Percentiles rank a stretch among this genome's conserved stretches.
Conservation (phyloP, 2,113 vertebrate species). For the Carettochelys insculpta region DNA sequence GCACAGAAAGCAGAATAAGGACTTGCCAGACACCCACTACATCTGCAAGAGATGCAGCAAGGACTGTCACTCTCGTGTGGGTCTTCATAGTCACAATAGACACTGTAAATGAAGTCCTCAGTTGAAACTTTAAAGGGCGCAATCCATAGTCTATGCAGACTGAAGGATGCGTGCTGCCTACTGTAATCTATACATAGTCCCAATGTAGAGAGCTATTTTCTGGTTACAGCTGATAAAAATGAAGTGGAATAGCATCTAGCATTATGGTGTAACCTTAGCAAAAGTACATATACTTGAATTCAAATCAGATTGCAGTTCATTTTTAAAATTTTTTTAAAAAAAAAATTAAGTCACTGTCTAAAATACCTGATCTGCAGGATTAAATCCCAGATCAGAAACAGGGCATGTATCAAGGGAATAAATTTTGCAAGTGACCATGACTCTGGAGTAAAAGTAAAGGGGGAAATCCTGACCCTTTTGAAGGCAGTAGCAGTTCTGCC, state of each 20-base stretch:
- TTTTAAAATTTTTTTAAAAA: too few relatives aligned
- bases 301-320: accelerated
- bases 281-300: neutral
- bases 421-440: neutral
- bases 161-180: too few relatives aligned
- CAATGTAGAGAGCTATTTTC: neutral
- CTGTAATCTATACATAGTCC: too few relatives aligned
- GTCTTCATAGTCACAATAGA: too few relatives aligned
- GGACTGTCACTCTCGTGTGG: too few relatives aligned
- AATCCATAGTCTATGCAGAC: too few relatives aligned
- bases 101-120: too few relatives aligned
- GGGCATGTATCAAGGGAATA: neutral
- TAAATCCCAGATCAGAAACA: neutral
- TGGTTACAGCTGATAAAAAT: neutral
- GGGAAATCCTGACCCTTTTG: neutral
- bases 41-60: too few relatives aligned
- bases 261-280: neutral
- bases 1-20: too few relatives aligned
- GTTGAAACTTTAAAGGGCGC: too few relatives aligned
- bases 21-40: too few relatives aligned
- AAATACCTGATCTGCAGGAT: neutral
- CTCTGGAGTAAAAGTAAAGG: neutral
- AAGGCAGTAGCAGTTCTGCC: neutral
- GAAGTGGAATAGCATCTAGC: accelerated
- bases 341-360: neutral